phyloP scores from a whole-genome alignment of 2,888 invertebrate genomes.

The Drosophila niveifrons region DNA sequence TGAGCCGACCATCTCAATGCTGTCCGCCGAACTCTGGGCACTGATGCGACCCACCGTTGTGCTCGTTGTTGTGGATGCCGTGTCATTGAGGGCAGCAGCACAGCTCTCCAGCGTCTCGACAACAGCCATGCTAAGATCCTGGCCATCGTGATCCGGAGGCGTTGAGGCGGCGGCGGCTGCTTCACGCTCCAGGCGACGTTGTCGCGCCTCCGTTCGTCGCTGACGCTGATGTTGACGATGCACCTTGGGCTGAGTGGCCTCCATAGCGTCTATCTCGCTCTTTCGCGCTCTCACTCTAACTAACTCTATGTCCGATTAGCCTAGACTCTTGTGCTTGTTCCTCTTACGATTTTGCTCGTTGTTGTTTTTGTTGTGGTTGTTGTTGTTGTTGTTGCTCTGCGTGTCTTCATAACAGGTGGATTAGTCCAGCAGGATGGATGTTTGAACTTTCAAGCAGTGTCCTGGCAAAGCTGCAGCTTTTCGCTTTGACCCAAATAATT shows the following conservation, averaged over 20 bases:
- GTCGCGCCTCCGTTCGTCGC: slow-evolving; percentile 82
- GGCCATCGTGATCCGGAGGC: slow-evolving; percentile 45
- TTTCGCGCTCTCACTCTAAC: neutral
- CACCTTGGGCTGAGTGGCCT: slow-evolving; percentile 84
- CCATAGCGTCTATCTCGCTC: slow-evolving; percentile 69
- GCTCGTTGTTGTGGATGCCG: slow-evolving; percentile 42
- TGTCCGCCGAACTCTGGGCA: slow-evolving; percentile 75
- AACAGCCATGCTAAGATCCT: slow-evolving; percentile 54
- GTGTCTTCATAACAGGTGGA: slow-evolving; percentile 78
- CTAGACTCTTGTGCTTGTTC: slow-evolving; percentile 9
- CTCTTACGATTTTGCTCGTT: neutral
- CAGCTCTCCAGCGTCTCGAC: slow-evolving; percentile 54
- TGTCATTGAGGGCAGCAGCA: slow-evolving; percentile 58
- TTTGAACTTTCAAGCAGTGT: slow-evolving; percentile 48
- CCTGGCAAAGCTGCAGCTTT: slow-evolving; percentile 67
- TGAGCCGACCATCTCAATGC: slow-evolving; percentile 72
- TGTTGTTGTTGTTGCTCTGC: slow-evolving; percentile 35
- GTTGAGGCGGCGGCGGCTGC: slow-evolving; percentile 67
- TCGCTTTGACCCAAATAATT: slow-evolving; percentile 75
- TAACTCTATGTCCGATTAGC: slow-evolving; percentile 23
- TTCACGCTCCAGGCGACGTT: slow-evolving; percentile 80
- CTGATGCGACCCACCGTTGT: slow-evolving; percentile 68
- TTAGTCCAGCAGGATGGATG: slow-evolving; percentile 42
- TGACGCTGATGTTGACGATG: slow-evolving; percentile 85
- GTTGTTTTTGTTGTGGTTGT: slow-evolving; percentile 18